Base-by-base conservation (phyloP, 2,888 invertebrate genomes). In the Drosophila nr. fundita region DNA sequence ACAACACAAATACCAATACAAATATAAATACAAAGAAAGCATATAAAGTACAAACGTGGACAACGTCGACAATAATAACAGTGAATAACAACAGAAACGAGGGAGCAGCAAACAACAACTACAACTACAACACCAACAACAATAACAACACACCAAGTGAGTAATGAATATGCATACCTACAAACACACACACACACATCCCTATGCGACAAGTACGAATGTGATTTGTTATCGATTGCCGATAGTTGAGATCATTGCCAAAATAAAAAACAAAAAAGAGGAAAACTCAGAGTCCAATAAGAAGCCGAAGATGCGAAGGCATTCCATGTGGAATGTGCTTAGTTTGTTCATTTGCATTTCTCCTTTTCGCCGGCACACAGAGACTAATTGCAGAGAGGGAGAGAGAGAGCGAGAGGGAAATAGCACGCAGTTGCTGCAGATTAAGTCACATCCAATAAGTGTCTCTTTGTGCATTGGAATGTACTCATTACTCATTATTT, bases 21-120 rank as follows among this genome's bases (percentile, higher is more conserved):
- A 52, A 40, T 45, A 49, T 53, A 64, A 55, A 76, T 65, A 76
- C 59, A 73, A 64, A 64, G 53, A 52, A 66, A 54, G 64, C 40
- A 67, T 49, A 69, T 63, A 64, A 73, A 78, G 62, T 70, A 78
- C 73, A 78, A 79, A 76, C 78, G 80, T 79, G 76, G 65, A 79
- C 77, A 77, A 71, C 66, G 68, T 57, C 49, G 66, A 49, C 72
- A 66, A 62, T 42, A 66, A 64, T 42, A 42, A 63, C 65, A 72
- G 53, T 63, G 53, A 59, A 68, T 63, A 68, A 68, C 49, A 73
- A 71, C 74, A 73, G 71, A 73, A 80, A 61, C 82, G 72, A 77
- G 65, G 61, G 84, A 83, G 72, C 82, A 78, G 67, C 68, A 70
- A 69, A 60, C 40, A 73, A 34, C 50, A 69, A 27, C 21, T 67